Base-by-base conservation (phyloP, 2,888 invertebrate species). In the Drosophila subsilvestris region DNA sequence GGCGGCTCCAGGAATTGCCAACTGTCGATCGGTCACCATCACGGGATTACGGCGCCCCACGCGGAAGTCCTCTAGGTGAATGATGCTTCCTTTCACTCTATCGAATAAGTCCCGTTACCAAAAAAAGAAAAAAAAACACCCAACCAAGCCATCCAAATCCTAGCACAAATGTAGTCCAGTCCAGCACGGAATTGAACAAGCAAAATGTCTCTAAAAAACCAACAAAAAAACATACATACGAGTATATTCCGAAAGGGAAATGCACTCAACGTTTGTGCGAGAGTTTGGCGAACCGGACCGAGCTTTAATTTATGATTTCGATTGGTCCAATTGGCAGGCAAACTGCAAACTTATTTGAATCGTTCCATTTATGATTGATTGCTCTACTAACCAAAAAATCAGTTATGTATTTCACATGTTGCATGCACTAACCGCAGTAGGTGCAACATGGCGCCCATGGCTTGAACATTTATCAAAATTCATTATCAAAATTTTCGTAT, bases 21-120 rank as follows among this genome's bases (percentile, higher is more conserved):
- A 97, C 96, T 92, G 97, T 97, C 93, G 97, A 97, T 95, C 95
- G 97, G 92, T 96, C 96, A 93, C 97, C 97, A 92, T 96, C 96
- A 90, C 94, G 97, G 92, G 95, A 94, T 92, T 96, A 96, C 93
- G 92, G 92, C 89, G 85, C 91, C 95, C 95, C 91, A 95, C 95
- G 94, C 89, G 93, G 93, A 86, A 93, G 93, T 92, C 93, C 94
- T 85, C 89, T 93, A 91, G 93, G 93, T 91, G 93, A 93, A 74
- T 60, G 57, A 67, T 48, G 50, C 56, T 65, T 55, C 55, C 49
- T 37, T 49, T 22, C 48, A 55, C 50, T 54, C 12, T 32, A 32
- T 12, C 10, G 32, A 32, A 32, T 32, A 32, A 32, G 51, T 57
- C 49, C 47, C 48, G 1, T n/a, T 50, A 59, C 43, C 45, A 43